These are phyloP conservation scores for Carabus problematicus DNA, from an alignment of 2,888 invertebrate species.

Conservation along the genomic window DNA sequence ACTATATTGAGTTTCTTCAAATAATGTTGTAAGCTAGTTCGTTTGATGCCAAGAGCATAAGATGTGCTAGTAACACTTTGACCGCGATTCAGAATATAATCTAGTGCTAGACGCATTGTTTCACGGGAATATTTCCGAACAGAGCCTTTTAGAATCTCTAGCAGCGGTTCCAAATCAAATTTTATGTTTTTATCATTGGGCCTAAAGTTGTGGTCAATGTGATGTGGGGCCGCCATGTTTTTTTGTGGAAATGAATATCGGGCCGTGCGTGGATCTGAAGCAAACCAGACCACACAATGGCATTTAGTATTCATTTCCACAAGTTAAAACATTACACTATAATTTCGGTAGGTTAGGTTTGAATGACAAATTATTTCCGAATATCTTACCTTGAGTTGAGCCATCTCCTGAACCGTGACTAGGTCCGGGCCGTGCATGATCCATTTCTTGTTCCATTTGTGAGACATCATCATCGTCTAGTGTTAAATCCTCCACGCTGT, in stretches of 20 bases:
- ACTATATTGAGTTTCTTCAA: conserved; percentile 64
- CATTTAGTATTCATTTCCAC: conserved; percentile 25
- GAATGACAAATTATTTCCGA: neutral
- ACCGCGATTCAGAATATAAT: conserved; percentile 62
- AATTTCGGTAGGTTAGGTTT: neutral
- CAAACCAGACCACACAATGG: conserved; percentile 32
- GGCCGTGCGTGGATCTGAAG: conserved; percentile 27
- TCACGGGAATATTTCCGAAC: conserved; percentile 60
- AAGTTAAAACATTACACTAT: neutral
- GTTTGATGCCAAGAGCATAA: conserved; percentile 62
- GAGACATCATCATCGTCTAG: conserved; percentile 79
- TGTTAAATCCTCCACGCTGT: conserved; percentile 85
- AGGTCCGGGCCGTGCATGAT: conserved; percentile 73
- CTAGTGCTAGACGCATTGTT: conserved; percentile 60
- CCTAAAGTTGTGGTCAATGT: neutral
- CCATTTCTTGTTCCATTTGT: conserved; percentile 72
- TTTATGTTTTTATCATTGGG: neutral
- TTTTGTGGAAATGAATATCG: conserved; percentile 9
- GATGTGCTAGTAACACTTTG: conserved; percentile 62
- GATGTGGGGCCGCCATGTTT: neutral
- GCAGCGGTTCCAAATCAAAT: conserved; percentile 45
- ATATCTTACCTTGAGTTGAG: conserved; percentile 70
- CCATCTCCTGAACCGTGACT: conserved; percentile 73
- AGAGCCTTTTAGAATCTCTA: conserved; percentile 46
- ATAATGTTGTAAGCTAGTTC: conserved; percentile 64